These are phyloP conservation scores for Eulemur macaco DNA, from an alignment of 2,113 vertebrate genomes.

Conservation along the genomic window DNA sequence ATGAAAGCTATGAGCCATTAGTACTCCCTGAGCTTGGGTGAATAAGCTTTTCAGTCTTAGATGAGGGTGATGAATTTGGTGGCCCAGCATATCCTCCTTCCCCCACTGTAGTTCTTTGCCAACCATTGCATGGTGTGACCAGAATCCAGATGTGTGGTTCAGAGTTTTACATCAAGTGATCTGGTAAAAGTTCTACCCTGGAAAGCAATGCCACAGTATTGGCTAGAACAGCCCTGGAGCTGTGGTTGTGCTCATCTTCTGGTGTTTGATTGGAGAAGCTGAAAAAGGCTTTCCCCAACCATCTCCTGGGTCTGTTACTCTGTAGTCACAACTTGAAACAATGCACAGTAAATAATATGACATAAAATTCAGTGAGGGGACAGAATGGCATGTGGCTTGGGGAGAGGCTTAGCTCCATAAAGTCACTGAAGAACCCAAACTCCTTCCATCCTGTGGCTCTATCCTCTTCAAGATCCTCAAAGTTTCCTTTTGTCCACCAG, in stretches of 20 bases:
- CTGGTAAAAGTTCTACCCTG: neutral
- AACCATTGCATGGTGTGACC: neutral
- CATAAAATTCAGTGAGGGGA: neutral
- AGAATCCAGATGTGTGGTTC: neutral
- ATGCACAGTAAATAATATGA: neutral
- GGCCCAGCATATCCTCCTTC: accelerated
- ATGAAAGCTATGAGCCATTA: neutral
- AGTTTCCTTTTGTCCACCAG: neutral
- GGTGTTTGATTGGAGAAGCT: neutral
- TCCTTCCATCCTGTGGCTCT: neutral
- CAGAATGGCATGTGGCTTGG: neutral
- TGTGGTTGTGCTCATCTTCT: neutral
- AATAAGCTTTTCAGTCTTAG: neutral
- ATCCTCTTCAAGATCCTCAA: neutral
- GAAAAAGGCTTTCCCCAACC: neutral
- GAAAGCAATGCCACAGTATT: neutral
- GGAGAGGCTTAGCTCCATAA: neutral
- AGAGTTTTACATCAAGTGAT: neutral
- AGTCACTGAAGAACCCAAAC: neutral
- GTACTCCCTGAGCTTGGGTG: neutral
- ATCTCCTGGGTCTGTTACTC: neutral
- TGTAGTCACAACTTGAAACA: neutral
- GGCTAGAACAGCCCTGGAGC: neutral
- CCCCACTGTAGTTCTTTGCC: neutral
- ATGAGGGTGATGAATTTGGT: neutral